phyloP scores from a whole-genome alignment of 92 coral and sea anemone genomes.

The Isaurus tuberculatus region DNA sequence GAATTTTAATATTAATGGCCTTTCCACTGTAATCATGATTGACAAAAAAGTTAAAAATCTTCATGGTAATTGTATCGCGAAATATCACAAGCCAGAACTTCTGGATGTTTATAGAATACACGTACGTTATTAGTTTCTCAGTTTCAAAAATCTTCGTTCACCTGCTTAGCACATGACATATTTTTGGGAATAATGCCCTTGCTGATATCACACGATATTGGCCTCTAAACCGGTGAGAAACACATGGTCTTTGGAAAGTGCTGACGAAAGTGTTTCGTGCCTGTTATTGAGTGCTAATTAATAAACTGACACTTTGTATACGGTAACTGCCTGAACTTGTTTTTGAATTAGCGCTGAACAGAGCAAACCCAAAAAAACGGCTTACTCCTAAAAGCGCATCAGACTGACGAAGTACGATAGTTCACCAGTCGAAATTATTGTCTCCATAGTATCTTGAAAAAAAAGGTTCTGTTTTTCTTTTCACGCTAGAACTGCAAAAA shows the following conservation, averaged over 20 bases:
- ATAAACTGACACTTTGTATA: constrained; percentile 18
- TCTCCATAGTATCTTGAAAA: not conserved
- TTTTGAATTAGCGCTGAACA: not conserved
- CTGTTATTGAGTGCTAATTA: constrained; percentile 18
- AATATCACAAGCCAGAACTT: not conserved
- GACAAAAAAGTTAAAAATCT: not conserved
- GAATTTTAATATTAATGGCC: not conserved
- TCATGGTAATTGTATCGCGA: not conserved
- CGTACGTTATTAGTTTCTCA: too few species aligned
- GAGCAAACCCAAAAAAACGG: not conserved
- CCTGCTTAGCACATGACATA: too few species aligned
- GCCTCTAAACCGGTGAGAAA: not conserved
- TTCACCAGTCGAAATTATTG: not conserved
- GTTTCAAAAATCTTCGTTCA: too few species aligned
- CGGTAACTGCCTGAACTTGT: not conserved
- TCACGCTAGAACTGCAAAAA: not conserved
- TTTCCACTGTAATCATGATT: not conserved
- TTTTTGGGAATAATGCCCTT: too few species aligned
- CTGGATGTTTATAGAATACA: not conserved
- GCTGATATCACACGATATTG: too few species aligned
- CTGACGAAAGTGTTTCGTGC: constrained; percentile 3
- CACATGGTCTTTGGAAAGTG: constrained; percentile 27
- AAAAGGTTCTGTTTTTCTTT: not conserved
- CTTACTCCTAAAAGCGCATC: too few species aligned
- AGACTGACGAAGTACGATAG: too few species aligned